Base-by-base conservation (phyloP, 1,140 invertebrate genomes). In the Drosophila azteca region DNA sequence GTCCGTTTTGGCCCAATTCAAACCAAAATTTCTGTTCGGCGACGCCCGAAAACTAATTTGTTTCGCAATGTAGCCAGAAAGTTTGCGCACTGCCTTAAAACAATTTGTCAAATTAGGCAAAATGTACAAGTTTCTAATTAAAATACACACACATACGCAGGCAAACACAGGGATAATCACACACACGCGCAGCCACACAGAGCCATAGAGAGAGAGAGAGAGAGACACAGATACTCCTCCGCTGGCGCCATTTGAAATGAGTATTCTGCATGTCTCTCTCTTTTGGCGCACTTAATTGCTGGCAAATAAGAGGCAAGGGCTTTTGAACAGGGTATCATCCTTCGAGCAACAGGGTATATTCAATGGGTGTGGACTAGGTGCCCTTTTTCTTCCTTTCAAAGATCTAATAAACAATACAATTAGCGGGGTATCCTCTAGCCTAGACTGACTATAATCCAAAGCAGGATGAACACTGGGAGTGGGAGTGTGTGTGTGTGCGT, bases 111-210 rank as follows among this genome's bases (percentile, higher is more conserved):
- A 85, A 85, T 85, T 87, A 85, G 72, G 82, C 82, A 78, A 87
- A 87, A 87, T 69, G 74, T 81, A 85, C 82, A 85, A 85, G 82
- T 85, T 87, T 85, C 77, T 87, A 87, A 85, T 87, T 87, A 87
- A 85, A 87, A 75, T 51, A 74, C 74, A 70, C 62, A 69, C 76
- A 72, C 50, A 64, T 26, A 51, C 54, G 63, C 50, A 53, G 17
- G 17, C 54, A 53, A 22, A 26, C 26, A 22, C 60, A 41, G 31
- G 51, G 50, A 63, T 68, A 52, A 43, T 51, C n/a, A 64, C 71
- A 62, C 41, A 50, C 17, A 31, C 51, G 46, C 43, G 44, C 41
- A 35, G 22, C 62, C n/a, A n/a, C n/a, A n/a, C n/a, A n/a, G n/a
- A n/a, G n/a, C n/a, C n/a, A n/a, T n/a, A n/a, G n/a, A 20, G 17